Conservation (phyloP, 2,113 vertebrate species). For the Haliaeetus leucogaster region DNA sequence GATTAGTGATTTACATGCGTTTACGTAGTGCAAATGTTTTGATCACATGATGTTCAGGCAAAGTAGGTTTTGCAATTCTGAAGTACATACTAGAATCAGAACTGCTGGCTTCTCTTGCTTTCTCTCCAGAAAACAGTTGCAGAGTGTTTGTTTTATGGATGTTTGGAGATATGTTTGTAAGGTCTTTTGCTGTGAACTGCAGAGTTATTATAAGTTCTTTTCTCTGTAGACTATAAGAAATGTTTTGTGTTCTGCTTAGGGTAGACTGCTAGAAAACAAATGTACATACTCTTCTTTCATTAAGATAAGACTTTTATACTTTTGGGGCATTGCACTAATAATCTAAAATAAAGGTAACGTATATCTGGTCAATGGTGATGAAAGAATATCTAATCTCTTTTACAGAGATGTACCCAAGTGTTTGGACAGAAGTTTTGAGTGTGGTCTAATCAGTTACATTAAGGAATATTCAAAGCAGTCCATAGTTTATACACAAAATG, state of each 20-base stretch:
- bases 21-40: neutral
- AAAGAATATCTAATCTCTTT: neutral
- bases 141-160: neutral
- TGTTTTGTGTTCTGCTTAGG: neutral
- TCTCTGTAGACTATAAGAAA: neutral
- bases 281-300: neutral
- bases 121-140: neutral
- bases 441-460: neutral
- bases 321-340: neutral
- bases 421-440: neutral
- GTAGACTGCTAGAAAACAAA: neutral
- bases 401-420: neutral
- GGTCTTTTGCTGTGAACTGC: neutral
- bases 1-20: neutral
- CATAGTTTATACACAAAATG: neutral
- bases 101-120: neutral
- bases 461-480: neutral
- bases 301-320: neutral
- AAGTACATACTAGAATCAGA: neutral
- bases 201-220: neutral
- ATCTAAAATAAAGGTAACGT: neutral
- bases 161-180: neutral
- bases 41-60: neutral
- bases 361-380: neutral
- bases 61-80: neutral